Evolutionary conservation across 2,113 vertebrate species (phyloP).

Genomic region (Sphaerodactylus townsendi): DNA sequence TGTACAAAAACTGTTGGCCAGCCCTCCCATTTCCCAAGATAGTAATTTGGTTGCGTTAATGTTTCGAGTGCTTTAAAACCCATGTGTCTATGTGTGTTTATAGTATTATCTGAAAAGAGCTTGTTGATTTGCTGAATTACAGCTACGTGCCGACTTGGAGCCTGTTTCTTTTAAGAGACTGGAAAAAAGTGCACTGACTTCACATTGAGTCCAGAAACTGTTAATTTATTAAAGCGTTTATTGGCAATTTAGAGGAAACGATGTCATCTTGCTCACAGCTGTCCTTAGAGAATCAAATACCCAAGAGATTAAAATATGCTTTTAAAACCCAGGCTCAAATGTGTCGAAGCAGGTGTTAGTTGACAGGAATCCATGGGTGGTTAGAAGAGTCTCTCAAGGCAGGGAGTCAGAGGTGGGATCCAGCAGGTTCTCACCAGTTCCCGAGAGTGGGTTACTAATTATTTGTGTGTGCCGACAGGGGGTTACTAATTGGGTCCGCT

Average conservation of each 20-base stretch:
- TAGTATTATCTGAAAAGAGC: not conserved
- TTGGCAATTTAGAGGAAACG: not conserved
- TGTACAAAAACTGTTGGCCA: not conserved
- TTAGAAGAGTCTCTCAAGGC: not conserved
- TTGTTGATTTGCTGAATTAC: not conserved
- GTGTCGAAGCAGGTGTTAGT: not conserved
- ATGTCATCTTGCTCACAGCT: not conserved
- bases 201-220: not conserved
- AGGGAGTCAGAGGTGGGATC: too few relatives aligned
- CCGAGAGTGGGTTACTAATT: too few relatives aligned
- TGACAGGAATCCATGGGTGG: not conserved
- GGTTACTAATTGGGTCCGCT: too few relatives aligned
- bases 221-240: conserved; percentile 9
- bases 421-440: too few relatives aligned
- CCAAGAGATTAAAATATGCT: not conserved
- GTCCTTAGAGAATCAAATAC: not conserved
- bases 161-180: not conserved
- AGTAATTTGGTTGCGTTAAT: not conserved
- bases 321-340: not conserved
- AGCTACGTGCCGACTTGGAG: not conserved
- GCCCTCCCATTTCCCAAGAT: not conserved
- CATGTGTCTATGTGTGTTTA: not conserved
- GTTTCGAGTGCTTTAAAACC: conserved; percentile 2
- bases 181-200: not conserved
- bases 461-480: too few relatives aligned